Percentiles rank a stretch among this genome's conserved stretches.
phyloP scores from a whole-genome alignment of 2,888 invertebrate species.

The Andrena trimmerana region DNA sequence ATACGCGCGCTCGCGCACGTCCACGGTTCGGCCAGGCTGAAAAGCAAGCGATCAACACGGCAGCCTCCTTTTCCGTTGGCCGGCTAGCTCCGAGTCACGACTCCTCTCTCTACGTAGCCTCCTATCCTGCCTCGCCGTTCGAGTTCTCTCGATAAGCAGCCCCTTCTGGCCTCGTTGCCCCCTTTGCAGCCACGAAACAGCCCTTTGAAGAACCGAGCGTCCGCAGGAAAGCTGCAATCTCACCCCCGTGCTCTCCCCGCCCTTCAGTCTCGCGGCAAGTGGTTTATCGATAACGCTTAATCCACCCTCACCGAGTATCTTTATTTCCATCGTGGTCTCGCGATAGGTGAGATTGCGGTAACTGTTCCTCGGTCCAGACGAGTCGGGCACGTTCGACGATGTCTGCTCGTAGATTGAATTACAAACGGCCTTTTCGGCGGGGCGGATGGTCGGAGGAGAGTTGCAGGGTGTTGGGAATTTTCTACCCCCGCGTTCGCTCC shows the following conservation, averaged over 20 bases:
- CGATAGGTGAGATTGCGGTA: neutral
- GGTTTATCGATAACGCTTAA: conserved; percentile 34
- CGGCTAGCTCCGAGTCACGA: neutral
- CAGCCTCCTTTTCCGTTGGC: neutral
- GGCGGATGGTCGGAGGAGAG: neutral
- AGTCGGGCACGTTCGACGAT: neutral
- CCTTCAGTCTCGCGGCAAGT: conserved; percentile 3
- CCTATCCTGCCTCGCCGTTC: neutral
- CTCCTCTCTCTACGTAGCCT: neutral
- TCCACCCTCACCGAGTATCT: conserved; percentile 20
- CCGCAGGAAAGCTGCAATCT: neutral
- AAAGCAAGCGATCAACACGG: conserved; percentile 13
- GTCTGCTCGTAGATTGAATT: conserved; percentile 27
- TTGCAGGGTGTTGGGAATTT: neutral
- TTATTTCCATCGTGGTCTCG: conserved; percentile 28
- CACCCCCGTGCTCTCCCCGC: neutral
- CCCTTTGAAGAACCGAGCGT: conserved; percentile 21
- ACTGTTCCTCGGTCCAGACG: conserved; percentile 1
- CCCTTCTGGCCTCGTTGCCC: conserved; percentile 22
- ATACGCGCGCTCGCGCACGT: neutral
- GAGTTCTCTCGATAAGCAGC: conserved; percentile 23
- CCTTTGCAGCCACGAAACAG: conserved; percentile 9
- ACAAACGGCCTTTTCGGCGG: neutral
- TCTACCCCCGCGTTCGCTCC: no score
- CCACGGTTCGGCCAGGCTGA: neutral